Base-by-base conservation (phyloP, 2,113 vertebrate species). In the Elanus axillaris region DNA sequence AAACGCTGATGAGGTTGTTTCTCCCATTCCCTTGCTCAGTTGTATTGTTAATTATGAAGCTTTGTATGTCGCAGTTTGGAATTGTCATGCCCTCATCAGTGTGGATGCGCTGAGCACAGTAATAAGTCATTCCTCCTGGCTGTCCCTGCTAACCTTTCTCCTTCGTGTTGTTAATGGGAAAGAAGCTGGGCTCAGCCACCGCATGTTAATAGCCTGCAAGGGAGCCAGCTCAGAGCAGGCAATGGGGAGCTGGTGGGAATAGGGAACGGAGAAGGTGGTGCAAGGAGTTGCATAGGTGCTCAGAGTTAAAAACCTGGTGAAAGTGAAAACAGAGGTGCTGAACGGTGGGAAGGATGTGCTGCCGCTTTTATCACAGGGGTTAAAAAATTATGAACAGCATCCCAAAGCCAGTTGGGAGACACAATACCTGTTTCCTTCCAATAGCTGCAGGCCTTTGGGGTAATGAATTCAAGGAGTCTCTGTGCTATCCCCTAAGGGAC, bases 71-170 rank as follows among this genome's bases (percentile, higher is more conserved):
- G 13, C 34, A 52, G 74, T 92, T 93, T 95, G 82, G 88, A 96
- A 79, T 75, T 93, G 86, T 92, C 76, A 34, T 87, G 79, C 43
- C n/a, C 76, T 95, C 48, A 0, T 91, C 87, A 73, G 53, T 0
- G 5, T 80, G 78, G 72, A 32, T 91, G 56, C 87, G 84, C 66
- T 78, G 73, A 93, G 90, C 63, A 60, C 85, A 1, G 3, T 86
- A 96, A 89, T 92, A 96, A 97, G 94, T 89, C 67, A 76, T 93
- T 97, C n/a, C 71, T 96, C 74, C 82, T 64, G 66, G 59, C 55
- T 94, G 88, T 91, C 90, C 92, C 75, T 73, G 66, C 76, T 96
- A 79, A 91, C 78, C 72, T 95, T 97, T 94, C 74, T 96, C 53
- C 64, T 96, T 85, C 1, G 11, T 83, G 71, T 58, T 50, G 23